A percentile compares a stretch with the other conserved stretches of the same genome.
These are phyloP conservation scores for Drosophila histrio DNA, from an alignment of 2,888 invertebrate species.

Conservation along the genomic window DNA sequence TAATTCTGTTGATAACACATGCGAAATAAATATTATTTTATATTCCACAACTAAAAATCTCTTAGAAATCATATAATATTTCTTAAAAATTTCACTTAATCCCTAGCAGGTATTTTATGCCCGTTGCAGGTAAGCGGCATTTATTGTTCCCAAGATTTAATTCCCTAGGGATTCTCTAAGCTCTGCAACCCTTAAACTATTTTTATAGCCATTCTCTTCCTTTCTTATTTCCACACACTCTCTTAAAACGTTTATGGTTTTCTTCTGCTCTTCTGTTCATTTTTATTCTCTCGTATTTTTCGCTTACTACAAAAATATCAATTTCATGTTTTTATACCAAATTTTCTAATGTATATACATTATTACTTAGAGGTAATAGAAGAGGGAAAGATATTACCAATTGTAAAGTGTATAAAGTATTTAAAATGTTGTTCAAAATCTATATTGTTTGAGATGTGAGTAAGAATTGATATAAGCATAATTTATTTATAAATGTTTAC, in stretches of 20 bases:
- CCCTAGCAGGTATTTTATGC: neutral
- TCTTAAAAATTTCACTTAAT: neutral
- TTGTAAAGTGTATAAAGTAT: too few relatives aligned
- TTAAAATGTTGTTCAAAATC: too few relatives aligned
- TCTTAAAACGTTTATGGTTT: neutral
- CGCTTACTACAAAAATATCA: neutral
- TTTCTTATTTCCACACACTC: neutral
- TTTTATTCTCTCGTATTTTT: neutral
- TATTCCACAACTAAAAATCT: too few relatives aligned
- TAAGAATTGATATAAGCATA: too few relatives aligned
- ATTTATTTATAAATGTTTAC: too few relatives aligned
- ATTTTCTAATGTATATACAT: neutral
- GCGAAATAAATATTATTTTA: neutral
- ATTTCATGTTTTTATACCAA: neutral
- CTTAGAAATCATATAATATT: neutral
- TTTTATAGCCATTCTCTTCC: neutral
- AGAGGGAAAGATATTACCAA: neutral
- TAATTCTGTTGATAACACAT: neutral
- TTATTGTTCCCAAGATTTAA: neutral
- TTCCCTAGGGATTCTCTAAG: neutral
- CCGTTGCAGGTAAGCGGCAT: constrained; percentile 24
- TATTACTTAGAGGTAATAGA: neutral
- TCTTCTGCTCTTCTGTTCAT: neutral
- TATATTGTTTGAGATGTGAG: too few relatives aligned
- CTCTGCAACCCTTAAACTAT: constrained; percentile 16